Percentiles rank a stretch among this genome's conserved stretches.
phyloP scores from a whole-genome alignment of 2,797 vertebrate species.

The Champsocephalus esox region DNA sequence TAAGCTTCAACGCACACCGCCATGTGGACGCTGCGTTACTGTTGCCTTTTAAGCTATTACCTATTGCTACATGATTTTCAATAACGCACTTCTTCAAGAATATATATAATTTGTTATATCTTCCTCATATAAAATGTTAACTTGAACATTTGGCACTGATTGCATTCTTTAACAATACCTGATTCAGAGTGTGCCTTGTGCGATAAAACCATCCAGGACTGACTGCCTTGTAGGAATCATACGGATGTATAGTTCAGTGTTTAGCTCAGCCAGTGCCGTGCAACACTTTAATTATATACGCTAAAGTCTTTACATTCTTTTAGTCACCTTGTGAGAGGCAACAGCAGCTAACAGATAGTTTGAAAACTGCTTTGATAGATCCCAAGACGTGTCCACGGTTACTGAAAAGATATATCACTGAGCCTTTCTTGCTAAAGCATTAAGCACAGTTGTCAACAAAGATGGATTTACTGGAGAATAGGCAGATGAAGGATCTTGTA shows the following conservation, averaged over 20 bases:
- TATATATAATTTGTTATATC: background rate
- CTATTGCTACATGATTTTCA: background rate
- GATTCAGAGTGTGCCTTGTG: background rate
- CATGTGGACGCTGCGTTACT: no score
- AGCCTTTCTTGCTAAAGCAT: slow-evolving; percentile 18
- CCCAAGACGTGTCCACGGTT: background rate
- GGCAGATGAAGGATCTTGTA: slow-evolving; percentile 44
- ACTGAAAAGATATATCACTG: background rate
- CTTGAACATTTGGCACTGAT: background rate
- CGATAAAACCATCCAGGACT: background rate
- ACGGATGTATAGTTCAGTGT: background rate
- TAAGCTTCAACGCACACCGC: no score
- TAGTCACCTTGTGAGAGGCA: background rate
- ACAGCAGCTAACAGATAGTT: background rate
- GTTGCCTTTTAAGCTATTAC: background rate
- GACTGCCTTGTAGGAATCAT: background rate
- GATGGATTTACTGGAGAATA: slow-evolving; percentile 49
- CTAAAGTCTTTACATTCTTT: background rate
- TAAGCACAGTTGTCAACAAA: slow-evolving; percentile 59
- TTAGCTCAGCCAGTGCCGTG: background rate
- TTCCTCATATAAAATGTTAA: background rate
- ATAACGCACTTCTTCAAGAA: background rate
- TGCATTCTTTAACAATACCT: background rate
- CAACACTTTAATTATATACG: slow-evolving; percentile 3
- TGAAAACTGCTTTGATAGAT: background rate